A percentile compares a stretch with the other conserved stretches of the same genome.
These are phyloP conservation scores for Rhagonycha fulva DNA, from an alignment of 2,888 invertebrate genomes.

Conservation along the genomic window DNA sequence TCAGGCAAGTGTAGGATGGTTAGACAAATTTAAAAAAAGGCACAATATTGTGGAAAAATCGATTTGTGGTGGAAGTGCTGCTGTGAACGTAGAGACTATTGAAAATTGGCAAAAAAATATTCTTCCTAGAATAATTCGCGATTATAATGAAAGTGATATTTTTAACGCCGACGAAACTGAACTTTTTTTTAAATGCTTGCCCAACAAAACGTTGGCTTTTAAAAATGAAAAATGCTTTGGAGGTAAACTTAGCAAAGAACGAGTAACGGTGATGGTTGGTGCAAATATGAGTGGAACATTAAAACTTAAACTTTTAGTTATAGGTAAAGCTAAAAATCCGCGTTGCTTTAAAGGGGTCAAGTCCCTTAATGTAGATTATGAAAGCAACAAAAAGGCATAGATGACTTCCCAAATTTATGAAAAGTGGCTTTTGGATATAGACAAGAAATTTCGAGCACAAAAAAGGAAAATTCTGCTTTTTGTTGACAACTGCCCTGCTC, in stretches of 20 bases:
- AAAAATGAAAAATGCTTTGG: constrained; percentile 43
- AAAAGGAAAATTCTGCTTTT: background rate
- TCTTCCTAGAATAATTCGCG: constrained; percentile 5
- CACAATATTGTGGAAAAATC: too few relatives aligned
- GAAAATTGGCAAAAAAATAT: constrained; percentile 38
- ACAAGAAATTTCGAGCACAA: too few relatives aligned
- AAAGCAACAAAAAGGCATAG: constrained; percentile 43
- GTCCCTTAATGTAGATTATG: constrained; percentile 31
- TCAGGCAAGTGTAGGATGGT: too few relatives aligned
- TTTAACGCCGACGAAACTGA: constrained; percentile 42
- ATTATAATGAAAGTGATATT: constrained; percentile 30
- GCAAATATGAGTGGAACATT: constrained; percentile 44
- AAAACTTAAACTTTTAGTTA: constrained; percentile 44
- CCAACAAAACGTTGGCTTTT: constrained; percentile 39
- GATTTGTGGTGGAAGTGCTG: constrained; percentile 8
- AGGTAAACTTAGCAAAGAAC: too few relatives aligned
- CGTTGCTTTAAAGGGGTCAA: constrained; percentile 39
- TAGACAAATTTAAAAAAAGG: too few relatives aligned
- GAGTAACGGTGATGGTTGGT: too few relatives aligned
- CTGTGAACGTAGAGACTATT: constrained; percentile 34
- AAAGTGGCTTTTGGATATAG: constrained; percentile 3
- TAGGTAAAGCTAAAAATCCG: constrained; percentile 45
- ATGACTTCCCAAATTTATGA: constrained; percentile 38
- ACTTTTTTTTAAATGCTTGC: constrained; percentile 37
- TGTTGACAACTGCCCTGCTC: constrained; percentile 7